These are phyloP conservation scores for Tortricodes alternella DNA, from an alignment of 2,888 invertebrate species.

Conservation along the genomic window DNA sequence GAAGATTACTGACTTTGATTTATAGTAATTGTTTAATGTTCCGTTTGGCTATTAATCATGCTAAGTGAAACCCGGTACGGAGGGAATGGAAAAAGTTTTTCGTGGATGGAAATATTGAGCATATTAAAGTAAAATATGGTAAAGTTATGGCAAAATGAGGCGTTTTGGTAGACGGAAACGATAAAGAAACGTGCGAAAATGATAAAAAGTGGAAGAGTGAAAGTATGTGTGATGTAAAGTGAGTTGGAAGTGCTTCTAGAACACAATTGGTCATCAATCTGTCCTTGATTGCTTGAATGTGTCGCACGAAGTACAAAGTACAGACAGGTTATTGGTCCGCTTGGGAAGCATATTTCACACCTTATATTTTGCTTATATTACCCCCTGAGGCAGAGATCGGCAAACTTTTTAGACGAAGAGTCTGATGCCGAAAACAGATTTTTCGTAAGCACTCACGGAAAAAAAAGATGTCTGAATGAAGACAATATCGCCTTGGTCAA, in stretches of 20 bases:
- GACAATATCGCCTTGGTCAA: too few species aligned
- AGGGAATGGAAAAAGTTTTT: conserved; percentile 17
- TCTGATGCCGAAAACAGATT: too few species aligned
- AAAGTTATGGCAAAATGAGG: neutral
- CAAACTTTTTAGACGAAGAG: too few species aligned
- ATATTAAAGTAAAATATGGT: neutral
- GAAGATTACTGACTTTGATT: conserved; percentile 8
- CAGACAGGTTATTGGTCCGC: too few species aligned
- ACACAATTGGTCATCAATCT: neutral
- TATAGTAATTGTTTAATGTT: conserved; percentile 2
- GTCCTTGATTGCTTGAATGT: neutral
- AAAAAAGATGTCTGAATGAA: too few species aligned
- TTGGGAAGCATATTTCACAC: too few species aligned
- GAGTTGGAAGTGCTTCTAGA: neutral
- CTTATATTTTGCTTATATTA: too few species aligned
- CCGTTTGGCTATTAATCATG: conserved; percentile 14
- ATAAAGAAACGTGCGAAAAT: neutral
- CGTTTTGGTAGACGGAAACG: too few species aligned
- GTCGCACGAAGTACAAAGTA: neutral
- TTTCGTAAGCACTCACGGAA: too few species aligned
- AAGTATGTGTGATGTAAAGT: neutral
- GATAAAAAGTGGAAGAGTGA: neutral
- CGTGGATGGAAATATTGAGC: neutral
- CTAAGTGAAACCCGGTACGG: neutral
- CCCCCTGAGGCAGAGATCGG: too few species aligned